These are phyloP conservation scores for Drosophila melanosoma DNA, from an alignment of 2,888 invertebrate species.

Conservation along the genomic window DNA sequence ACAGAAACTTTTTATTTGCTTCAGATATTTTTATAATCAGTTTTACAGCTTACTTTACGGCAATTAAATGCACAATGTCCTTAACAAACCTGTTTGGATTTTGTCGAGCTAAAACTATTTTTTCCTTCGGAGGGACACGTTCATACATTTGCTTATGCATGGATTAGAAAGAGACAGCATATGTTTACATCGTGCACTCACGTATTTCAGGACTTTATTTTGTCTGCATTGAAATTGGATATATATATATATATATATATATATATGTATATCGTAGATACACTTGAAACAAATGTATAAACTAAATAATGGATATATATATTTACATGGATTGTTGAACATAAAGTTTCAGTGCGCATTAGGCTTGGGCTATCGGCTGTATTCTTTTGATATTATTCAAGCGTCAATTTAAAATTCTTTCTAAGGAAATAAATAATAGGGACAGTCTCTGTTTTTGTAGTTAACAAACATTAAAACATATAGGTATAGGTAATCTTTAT, in stretches of 20 bases:
- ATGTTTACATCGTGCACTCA: background rate
- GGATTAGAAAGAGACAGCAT: background rate
- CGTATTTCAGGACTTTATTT: background rate
- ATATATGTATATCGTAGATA: too few relatives aligned
- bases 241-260: too few relatives aligned
- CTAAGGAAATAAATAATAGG: background rate
- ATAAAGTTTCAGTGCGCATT: background rate
- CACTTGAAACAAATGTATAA: too few relatives aligned
- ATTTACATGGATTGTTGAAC: background rate
- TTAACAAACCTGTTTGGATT: background rate
- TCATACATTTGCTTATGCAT: background rate
- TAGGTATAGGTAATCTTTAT: background rate
- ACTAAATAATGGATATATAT: background rate
- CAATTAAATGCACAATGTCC: background rate
- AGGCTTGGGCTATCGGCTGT: background rate
- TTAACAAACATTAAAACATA: background rate
- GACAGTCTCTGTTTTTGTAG: background rate
- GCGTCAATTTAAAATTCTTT: background rate
- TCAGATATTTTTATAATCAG: background rate
- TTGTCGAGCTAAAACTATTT: background rate
- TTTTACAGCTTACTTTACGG: background rate
- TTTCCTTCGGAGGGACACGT: background rate
- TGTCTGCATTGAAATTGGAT: background rate
- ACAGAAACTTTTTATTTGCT: background rate
- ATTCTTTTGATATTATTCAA: background rate